Evolutionary conservation across 1,140 invertebrate species (phyloP), one percentile per base, ranked within the genome.

Genomic region (Odontomachus brunneus): DNA sequence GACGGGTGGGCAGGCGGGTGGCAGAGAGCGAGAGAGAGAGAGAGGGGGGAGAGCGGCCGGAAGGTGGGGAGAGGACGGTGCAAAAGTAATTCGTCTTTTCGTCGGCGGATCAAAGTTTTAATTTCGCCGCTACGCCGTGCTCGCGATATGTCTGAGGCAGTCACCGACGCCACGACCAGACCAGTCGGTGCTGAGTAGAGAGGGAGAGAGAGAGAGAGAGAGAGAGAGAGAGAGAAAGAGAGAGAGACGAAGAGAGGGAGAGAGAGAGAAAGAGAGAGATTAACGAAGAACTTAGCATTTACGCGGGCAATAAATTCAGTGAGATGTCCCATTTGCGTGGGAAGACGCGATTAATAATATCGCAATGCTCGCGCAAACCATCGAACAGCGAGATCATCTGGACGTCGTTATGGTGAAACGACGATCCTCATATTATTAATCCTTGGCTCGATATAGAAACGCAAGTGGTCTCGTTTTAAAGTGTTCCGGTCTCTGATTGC

Each of bases 41-140:
- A 29, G 51, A 51, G n/a, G 51, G 19, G 69, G 51, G 69, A 19
- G 51, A 33, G 69, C 29, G 3, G 29, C 2, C 22, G 3, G 17
- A 22, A 2, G 26, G 49, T 19, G 2, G 1, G 29, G 69, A 51
- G n/a, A 29, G 19, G 69, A 38, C 29, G 63, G 17, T 29, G 75
- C 63, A 69, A 78, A 78, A 78, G 75, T 78, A 78, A 78, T 78
- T 78, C 75, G 63, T 78, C 75, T 78, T 78, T 78, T 69, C 63
- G 75, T 55, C 49, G 51, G 38, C n/a, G 44, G 62, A 78, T 69
- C 63, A 57, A 78, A 69, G 51, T 44, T 78, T 78, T 38, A 11
- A 11, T 19, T 49, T 49, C 26, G 12, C 19, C 22, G 29, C 29
- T 73, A 24, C 22, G 9, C n/a, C n/a, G 15, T 29, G 24, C 15